A percentile compares a stretch with the other conserved stretches of the same genome.
Evolutionary conservation across 2,113 vertebrate genomes (phyloP).

Genomic region (Irena cyanogastra): DNA sequence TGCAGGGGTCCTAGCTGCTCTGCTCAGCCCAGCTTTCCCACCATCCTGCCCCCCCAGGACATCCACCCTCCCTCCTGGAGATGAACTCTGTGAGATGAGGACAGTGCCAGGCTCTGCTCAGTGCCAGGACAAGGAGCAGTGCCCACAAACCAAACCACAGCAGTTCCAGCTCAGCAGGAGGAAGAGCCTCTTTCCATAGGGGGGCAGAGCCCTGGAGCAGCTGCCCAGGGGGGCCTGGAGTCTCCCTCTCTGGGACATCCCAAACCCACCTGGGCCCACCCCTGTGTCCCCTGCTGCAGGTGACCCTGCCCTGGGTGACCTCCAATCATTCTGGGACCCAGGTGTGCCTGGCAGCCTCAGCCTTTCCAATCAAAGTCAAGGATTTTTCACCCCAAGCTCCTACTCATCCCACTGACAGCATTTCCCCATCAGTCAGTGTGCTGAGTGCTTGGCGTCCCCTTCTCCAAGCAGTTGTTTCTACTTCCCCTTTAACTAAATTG

Average conservation of each 20-base stretch:
- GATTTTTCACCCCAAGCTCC: neutral
- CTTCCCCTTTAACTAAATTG: neutral
- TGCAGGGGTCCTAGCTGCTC: neutral
- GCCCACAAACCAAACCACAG: rapidly evolving
- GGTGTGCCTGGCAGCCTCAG: neutral
- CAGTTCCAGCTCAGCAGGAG: neutral
- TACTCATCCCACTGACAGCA: neutral
- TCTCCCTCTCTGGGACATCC: neutral
- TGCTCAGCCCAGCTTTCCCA: neutral
- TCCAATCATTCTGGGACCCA: neutral
- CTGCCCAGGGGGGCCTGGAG: neutral
- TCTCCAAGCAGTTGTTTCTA: neutral
- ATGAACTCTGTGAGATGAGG: neutral
- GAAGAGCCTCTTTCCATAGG: neutral
- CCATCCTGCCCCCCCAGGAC: neutral
- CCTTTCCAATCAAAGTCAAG: rapidly evolving
- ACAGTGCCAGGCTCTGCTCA: neutral
- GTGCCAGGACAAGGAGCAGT: neutral
- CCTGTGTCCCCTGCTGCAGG: neutral
- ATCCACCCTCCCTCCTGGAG: neutral
- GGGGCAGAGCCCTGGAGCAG: neutral
- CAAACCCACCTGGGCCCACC: neutral
- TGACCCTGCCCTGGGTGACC: neutral
- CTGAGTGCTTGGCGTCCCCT: neutral
- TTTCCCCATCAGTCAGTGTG: rapidly evolving